These are phyloP conservation scores for Melanerpes aurifrons DNA, from an alignment of 2,113 vertebrate species.

Conservation along the genomic window DNA sequence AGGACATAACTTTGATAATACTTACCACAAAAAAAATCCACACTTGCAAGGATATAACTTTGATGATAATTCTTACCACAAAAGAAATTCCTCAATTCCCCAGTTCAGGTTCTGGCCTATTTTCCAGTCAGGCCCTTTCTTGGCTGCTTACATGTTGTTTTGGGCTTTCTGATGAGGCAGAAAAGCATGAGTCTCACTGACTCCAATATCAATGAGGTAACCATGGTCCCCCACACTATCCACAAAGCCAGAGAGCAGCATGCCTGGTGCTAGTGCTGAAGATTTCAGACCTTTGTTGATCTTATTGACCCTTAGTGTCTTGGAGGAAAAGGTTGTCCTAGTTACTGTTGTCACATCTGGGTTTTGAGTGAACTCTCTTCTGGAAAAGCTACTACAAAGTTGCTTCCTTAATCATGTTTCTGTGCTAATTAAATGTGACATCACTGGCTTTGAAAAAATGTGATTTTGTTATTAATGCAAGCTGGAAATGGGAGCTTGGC, in stretches of 20 bases:
- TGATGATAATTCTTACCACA: not conserved
- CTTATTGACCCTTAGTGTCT: no score
- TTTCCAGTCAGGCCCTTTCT: constrained; percentile 55
- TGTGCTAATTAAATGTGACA: not conserved
- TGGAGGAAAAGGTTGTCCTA: no score
- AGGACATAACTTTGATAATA: no score
- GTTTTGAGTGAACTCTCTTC: not conserved
- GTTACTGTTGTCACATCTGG: not conserved
- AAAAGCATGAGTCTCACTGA: constrained; percentile 88
- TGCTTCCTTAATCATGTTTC: not conserved
- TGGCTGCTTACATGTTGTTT: constrained; percentile 68
- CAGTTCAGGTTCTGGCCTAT: no score
- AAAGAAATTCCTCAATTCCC: not conserved
- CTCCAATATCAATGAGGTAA: constrained; percentile 90
- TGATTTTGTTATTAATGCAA: not conserved
- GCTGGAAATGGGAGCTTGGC: not conserved
- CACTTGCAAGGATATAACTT: not conserved
- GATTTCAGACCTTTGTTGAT: constrained; percentile 84
- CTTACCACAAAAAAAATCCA: no score
- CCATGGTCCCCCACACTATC: constrained; percentile 94
- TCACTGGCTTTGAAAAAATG: not conserved
- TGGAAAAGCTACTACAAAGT: not conserved
- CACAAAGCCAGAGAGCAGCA: constrained; percentile 91
- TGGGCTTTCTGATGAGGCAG: constrained; percentile 82
- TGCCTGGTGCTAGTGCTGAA: constrained; percentile 81